Base-by-base conservation (phyloP, 2,888 invertebrate genomes). In the Crioceris asparagi region DNA sequence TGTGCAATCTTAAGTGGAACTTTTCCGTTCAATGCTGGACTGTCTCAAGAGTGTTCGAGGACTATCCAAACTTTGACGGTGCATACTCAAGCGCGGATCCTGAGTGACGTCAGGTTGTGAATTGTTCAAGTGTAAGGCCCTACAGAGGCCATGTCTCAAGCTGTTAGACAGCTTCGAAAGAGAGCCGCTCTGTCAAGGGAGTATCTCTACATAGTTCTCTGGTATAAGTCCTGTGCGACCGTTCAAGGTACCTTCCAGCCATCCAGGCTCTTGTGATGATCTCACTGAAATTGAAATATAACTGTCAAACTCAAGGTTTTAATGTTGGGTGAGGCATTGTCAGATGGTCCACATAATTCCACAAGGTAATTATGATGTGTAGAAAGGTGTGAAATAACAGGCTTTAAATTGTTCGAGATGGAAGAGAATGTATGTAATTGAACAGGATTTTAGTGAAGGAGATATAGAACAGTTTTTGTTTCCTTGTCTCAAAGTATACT, bases 191-290 rank as follows among this genome's bases (percentile, higher is more conserved):
- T 60, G 64, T 74, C 70, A 83, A 50, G 83, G 82, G 58, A 85
- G 72, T 54, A 82, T 75, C 70, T 94, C 92, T 39, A 94, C 92
- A 67, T 96, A 96, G 71, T 96, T 96, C 67, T 90, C 90, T 44
- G 94, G 94, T 65, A 96, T 85, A 47, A 96, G 75, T 33, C 96
- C 94, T 32, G 81, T 82, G 68, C 83, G 83, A 41, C 94, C 94
- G 65, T 88, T 83, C 50, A 96, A 71, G 36, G 86, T 84, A 47
- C 97, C 97, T 64, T 94, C 91, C 57, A 97, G 71, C 97, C 97
- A 97, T 51, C 97, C 96, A 14, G 94, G 94, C 68, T 97, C 97
- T 58, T 85, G 80, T 16, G 93, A 93, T 49, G 79, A 75, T 55
- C 83, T 79, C 41, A 91, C 91, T 91, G 66, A 34, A 71, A 69